Base-by-base conservation (phyloP, 2,888 invertebrate genomes). In the Lasioglossum vierecki region DNA sequence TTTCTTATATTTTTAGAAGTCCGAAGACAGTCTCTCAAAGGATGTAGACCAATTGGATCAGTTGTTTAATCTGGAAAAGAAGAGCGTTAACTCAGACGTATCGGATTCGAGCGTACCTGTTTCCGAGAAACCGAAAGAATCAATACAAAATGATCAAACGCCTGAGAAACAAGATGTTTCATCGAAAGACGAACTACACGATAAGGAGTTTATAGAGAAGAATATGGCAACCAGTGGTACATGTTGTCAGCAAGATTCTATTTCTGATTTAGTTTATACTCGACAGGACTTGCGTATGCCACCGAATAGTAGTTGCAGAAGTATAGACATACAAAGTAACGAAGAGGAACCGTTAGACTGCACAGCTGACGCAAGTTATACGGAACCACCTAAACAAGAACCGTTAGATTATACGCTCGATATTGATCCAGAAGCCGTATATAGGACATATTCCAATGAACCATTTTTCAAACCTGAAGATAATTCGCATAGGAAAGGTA, bases 371-470 rank as follows among this genome's bases (percentile, higher is more conserved):
- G 72, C 88, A 41, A 77, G 66, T 82, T 84, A 88, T 26, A 46
- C 68, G n/a, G 79, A 81, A 35, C 68, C 75, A 57, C 11, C 80
- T 26, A 86, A 91, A 39, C 87, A 86, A 3, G 91, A 92, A 77
- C 92, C 93, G 2, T 66, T 93, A 77, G 92, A 93, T 87, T 92
- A 91, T 78, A 92, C 91, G 0, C 77, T 90, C 6, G 92, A 92
- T 4, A 82, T 86, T 22, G 91, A 91, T 57, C 30, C 68, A 35
- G 86, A 90, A 68, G 30, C 86, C 18, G 74, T 77, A 72, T 90
- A 88, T 66, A 88, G 84, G 72, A 66, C 86, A 66, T 86, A 82
- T 71, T 71, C 79, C 4, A 83, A 88, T 18, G 82, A 90, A 66
- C 60, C 86, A 41, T 49, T 89, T 79, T 86, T 86, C 72, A 79